These are phyloP conservation scores for Epinephelus malabaricus DNA, from an alignment of 2,797 vertebrate species.

Conservation along the genomic window DNA sequence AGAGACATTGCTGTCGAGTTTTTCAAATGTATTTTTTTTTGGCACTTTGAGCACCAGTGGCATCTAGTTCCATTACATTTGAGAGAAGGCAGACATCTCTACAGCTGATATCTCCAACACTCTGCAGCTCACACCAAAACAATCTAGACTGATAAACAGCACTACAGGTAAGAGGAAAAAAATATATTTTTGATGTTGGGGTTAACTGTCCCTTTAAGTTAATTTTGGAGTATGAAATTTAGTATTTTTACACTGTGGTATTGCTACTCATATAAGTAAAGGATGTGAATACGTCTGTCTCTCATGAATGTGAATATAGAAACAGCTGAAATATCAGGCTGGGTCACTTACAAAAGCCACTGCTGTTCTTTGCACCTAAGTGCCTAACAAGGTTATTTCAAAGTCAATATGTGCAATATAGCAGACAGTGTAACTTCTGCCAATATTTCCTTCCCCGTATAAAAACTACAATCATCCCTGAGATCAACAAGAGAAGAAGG, in stretches of 20 bases:
- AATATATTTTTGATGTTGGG: too few relatives aligned
- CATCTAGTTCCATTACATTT: too few relatives aligned
- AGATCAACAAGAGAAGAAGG: background rate
- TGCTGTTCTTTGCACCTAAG: background rate
- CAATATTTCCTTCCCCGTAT: background rate
- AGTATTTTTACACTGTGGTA: background rate
- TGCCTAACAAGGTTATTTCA: background rate
- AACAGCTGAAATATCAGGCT: background rate
- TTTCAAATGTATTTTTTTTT: too few relatives aligned
- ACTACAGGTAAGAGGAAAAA: too few relatives aligned
- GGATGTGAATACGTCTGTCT: background rate
- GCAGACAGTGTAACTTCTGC: background rate
- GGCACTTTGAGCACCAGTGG: too few relatives aligned
- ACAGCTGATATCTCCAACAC: too few relatives aligned
- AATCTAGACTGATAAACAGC: too few relatives aligned
- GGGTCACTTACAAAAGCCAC: background rate
- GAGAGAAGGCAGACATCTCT: too few relatives aligned
- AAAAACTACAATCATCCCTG: background rate
- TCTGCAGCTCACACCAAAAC: too few relatives aligned
- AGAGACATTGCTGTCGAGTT: too few relatives aligned
- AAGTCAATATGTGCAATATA: background rate
- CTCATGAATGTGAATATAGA: background rate
- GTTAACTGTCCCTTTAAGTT: too few relatives aligned
- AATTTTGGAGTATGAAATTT: background rate
- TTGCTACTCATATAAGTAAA: background rate